phyloP scores from a whole-genome alignment of 2,888 invertebrate species.

The Thereva unica region DNA sequence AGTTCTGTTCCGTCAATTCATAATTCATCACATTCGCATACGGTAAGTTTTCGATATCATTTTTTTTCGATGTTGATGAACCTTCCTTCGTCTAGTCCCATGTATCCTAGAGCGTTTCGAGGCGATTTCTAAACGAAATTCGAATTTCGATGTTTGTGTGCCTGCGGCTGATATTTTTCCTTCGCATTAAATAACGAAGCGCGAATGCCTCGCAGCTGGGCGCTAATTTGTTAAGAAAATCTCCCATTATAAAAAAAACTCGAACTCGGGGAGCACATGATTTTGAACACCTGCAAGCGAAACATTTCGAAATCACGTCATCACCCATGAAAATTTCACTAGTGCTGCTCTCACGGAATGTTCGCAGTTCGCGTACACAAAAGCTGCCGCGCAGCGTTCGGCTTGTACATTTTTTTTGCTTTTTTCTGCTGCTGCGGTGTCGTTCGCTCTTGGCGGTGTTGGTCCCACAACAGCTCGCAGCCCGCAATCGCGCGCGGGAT shows the following conservation, averaged over 20 bases:
- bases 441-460: no score
- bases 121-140: background rate
- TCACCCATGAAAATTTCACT: conserved; percentile 37
- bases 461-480: no score
- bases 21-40: conserved; percentile 45
- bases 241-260: conserved; percentile 14
- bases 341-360: conserved; percentile 18
- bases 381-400: conserved; percentile 14
- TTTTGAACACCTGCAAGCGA: conserved; percentile 42
- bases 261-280: conserved; percentile 11
- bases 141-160: background rate
- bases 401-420: background rate
- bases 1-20: conserved; percentile 7
- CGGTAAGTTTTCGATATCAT: conserved; percentile 48
- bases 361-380: conserved; percentile 11
- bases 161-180: background rate
- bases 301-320: conserved; percentile 42
- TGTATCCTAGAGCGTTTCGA: background rate
- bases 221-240: conserved; percentile 18
- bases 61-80: background rate
- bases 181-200: background rate
- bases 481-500: no score
- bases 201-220: conserved; percentile 14
- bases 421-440: no score
- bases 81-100: background rate